Percentiles rank a stretch among this genome's conserved stretches.
phyloP scores from a whole-genome alignment of 2,797 vertebrate species.

The Hydrocynus forskahlii region DNA sequence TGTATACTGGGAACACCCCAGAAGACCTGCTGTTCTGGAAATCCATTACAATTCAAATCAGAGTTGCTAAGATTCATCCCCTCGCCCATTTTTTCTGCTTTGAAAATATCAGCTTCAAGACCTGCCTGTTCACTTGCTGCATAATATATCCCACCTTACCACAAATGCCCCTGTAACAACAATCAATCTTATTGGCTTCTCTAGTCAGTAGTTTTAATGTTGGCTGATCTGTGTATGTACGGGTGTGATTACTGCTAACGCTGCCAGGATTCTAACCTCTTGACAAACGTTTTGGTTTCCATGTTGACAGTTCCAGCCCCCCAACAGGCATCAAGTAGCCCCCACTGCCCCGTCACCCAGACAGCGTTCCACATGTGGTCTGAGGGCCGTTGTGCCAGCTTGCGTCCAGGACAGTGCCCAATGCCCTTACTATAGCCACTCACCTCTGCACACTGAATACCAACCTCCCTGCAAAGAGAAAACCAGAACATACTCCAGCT shows the following conservation, averaged over 20 bases:
- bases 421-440: slow-evolving; percentile 78
- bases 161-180: no score
- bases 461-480: slow-evolving; percentile 72
- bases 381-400: slow-evolving; percentile 75
- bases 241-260: neutral
- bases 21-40: no score
- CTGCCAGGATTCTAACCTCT: slow-evolving; percentile 72
- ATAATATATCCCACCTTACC: no score
- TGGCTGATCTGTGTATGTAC: no score
- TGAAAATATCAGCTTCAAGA: no score
- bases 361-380: slow-evolving; percentile 84
- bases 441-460: slow-evolving; percentile 76
- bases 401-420: slow-evolving; percentile 69
- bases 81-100: no score
- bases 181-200: no score
- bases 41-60: no score
- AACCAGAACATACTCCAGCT: neutral
- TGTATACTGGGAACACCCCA: no score
- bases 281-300: slow-evolving; percentile 75
- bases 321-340: slow-evolving; percentile 85
- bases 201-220: no score
- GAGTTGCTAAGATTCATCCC: no score
- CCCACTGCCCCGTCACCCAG: slow-evolving; percentile 78
- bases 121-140: no score
- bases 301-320: slow-evolving; percentile 81